phyloP scores from a whole-genome alignment of 2,888 invertebrate genomes.

The Sceliomorpha sp. region DNA sequence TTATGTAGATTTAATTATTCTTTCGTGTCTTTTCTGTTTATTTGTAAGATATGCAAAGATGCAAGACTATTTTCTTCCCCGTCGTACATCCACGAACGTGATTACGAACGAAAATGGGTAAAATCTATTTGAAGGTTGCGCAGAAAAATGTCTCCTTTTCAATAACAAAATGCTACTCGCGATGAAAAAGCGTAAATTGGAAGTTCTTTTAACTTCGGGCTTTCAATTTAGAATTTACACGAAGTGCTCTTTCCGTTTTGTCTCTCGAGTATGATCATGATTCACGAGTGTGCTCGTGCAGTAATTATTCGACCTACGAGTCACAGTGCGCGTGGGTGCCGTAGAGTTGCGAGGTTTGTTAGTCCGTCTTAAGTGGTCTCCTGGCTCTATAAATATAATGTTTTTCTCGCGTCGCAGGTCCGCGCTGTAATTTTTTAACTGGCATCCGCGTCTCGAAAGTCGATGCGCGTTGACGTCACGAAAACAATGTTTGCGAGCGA shows the following conservation, averaged over 20 bases:
- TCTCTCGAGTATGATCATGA: slow-evolving; percentile 49
- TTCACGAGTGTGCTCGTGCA: slow-evolving; percentile 40
- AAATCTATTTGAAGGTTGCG: too few relatives aligned
- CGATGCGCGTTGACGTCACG: slow-evolving; percentile 6
- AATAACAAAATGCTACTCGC: too few relatives aligned
- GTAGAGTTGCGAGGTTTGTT: slow-evolving; percentile 36
- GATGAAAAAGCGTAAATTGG: slow-evolving; percentile 17
- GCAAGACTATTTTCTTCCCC: too few relatives aligned
- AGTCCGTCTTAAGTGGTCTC: slow-evolving; percentile 41
- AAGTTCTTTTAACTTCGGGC: slow-evolving; percentile 37
- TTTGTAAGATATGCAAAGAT: too few relatives aligned
- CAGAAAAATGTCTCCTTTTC: too few relatives aligned
- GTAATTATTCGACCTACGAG: slow-evolving; percentile 46
- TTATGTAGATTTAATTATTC: too few relatives aligned
- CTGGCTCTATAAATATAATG: slow-evolving; percentile 37
- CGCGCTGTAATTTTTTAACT: slow-evolving; percentile 20
- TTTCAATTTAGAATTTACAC: slow-evolving; percentile 46
- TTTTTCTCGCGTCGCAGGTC: slow-evolving; percentile 20
- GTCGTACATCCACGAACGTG: too few relatives aligned
- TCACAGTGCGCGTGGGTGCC: slow-evolving; percentile 25
- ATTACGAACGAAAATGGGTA: too few relatives aligned
- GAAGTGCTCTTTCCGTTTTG: slow-evolving; percentile 41
- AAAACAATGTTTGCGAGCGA: slow-evolving; percentile 15
- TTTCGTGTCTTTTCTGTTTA: too few relatives aligned
- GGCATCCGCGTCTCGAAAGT: slow-evolving; percentile 11